Base-by-base conservation (phyloP, 2,113 vertebrate species). In the Calypte anna region DNA sequence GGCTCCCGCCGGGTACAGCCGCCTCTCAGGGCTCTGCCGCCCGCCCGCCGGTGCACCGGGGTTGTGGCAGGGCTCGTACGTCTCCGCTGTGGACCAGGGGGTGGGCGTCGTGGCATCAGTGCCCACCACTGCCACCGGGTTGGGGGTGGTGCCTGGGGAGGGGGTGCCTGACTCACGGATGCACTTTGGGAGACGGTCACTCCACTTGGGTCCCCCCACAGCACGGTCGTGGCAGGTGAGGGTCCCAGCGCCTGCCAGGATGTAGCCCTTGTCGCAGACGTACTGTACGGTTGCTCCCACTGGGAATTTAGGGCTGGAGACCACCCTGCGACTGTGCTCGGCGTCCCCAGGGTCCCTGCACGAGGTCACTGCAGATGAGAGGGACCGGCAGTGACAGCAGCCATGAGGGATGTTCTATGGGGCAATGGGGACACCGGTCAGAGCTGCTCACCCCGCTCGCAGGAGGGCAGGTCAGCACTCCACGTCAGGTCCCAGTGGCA, bases 401-500 rank as follows among this genome's bases (percentile, higher is more conserved):
- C 58, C 7, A 4, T 38, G 1, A 3, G n/a, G 24, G 40, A 44
- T 3, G 1, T 0, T 0, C 11, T 0, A 0, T 1, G 8, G 36
- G n/a, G 5, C 15, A 23, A 24, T 20, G 33, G 69, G 30, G 18
- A 44, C 28, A 9, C 40, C 2, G 31, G 81, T 2, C 14, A 48
- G 40, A 3, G 8, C 14, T 7, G 28, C 97, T 98, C 90, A 99
- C 99, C 98, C 96, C 98, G 98, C 82, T 99, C 98, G 44, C 99
- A 99, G 86, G 98, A 97, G 3, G 99, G 99, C 55, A 99, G 94
- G 92, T 99, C 99, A 1, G 98, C 99, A 0, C 99, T 99, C 99
- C 99, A 99, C 4, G 98, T 99, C 86, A 99, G 98, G 96, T 99
- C 99, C 99, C 99, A 99, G 91, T 99, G 99, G 88, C 99, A 99